Evolutionary conservation across 2,888 invertebrate genomes (phyloP).

Genomic region (Euplagia quadripunctaria): DNA sequence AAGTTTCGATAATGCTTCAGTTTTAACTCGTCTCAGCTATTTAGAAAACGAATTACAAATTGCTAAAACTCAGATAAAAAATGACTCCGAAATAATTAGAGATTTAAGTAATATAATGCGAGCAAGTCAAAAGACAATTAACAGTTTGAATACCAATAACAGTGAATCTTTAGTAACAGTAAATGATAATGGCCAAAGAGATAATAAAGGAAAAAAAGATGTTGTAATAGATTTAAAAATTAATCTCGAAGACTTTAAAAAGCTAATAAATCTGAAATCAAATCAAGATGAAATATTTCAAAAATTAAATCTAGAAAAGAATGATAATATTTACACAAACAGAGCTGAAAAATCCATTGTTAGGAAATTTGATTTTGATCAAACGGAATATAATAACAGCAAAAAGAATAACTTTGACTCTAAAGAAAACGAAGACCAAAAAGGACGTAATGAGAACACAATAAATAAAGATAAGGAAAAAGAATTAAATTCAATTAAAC

Average conservation of each 20-base stretch:
- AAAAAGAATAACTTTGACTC: neutral
- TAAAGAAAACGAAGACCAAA: neutral
- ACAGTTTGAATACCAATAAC: neutral
- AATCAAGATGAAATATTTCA: neutral
- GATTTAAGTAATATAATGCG: neutral
- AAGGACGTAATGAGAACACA: neutral
- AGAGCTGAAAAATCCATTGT: neutral
- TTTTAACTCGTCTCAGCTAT: neutral
- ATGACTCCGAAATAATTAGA: conserved; percentile 6
- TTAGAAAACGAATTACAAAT: conserved; percentile 7
- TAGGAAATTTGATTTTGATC: conserved; percentile 7
- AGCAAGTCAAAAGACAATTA: neutral
- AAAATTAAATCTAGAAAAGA: neutral
- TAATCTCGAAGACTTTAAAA: neutral
- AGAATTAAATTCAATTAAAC: neutral
- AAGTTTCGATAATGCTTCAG: neutral
- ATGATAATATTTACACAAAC: neutral
- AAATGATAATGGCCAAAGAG: neutral
- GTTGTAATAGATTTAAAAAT: conserved; percentile 3
- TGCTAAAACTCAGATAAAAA: conserved; percentile 11
- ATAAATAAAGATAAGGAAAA: neutral
- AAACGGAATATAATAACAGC: neutral
- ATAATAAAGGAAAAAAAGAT: neutral
- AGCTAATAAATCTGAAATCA: neutral
- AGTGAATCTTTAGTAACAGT: neutral